Conservation (phyloP, 2,797 vertebrate species). For the Holocentrus rufus region DNA sequence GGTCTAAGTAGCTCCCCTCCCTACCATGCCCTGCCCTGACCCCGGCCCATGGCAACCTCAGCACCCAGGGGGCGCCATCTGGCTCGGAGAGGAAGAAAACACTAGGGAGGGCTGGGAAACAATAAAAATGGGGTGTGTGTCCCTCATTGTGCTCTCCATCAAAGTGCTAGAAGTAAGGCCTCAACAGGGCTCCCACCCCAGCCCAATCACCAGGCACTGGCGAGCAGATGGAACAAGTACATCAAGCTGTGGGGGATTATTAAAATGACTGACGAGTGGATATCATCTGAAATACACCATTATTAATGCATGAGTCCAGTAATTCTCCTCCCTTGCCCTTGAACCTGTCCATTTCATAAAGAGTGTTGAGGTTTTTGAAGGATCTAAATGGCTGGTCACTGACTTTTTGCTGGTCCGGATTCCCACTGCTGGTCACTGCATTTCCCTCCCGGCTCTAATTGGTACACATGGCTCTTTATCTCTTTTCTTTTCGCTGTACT, state of each 20-base stretch:
- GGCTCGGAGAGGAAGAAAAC: constrained; percentile 73
- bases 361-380: constrained; percentile 68
- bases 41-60: constrained; percentile 76
- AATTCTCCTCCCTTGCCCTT: constrained; percentile 84
- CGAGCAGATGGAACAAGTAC: constrained; percentile 89
- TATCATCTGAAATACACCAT: constrained; percentile 86
- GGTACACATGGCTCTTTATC: constrained; percentile 84
- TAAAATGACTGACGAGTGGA: constrained; percentile 88
- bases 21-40: constrained; percentile 72
- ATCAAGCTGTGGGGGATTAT: constrained; percentile 90
- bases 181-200: constrained; percentile 74
- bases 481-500: constrained; percentile 50
- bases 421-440: constrained; percentile 88
- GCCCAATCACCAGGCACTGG: constrained; percentile 79
- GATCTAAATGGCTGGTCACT: constrained; percentile 69
- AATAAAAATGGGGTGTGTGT: constrained; percentile 76
- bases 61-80: constrained; percentile 85
- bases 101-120: constrained; percentile 72
- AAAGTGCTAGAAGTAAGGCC: constrained; percentile 80
- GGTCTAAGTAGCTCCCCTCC: constrained; percentile 77
- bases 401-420: constrained; percentile 56
- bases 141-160: constrained; percentile 84
- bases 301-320: constrained; percentile 88
- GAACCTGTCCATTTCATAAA: constrained; percentile 80
- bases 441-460: constrained; percentile 84